Evolutionary conservation across 1,140 invertebrate genomes (phyloP).

Genomic region (Brachionus sp.): DNA sequence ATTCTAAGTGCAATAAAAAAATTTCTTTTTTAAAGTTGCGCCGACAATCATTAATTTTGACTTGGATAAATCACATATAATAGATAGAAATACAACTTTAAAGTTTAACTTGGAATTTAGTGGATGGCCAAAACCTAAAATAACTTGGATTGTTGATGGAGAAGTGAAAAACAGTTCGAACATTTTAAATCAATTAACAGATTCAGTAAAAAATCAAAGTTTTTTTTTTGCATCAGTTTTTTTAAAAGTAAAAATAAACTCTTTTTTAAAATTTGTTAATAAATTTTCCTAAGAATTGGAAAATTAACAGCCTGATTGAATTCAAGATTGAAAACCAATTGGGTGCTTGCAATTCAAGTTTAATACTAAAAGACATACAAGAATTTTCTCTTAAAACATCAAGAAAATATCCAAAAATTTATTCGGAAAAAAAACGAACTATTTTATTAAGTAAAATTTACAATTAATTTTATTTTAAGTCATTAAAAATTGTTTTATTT

Average conservation of each 20-base stretch:
- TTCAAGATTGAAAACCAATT: slow-evolving; percentile 4
- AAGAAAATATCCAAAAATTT: background rate
- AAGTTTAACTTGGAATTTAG: background rate
- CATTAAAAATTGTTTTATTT: background rate
- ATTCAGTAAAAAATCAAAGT: background rate
- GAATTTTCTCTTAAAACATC: background rate
- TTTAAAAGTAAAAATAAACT: background rate
- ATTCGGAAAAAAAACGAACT: background rate
- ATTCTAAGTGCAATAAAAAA: background rate
- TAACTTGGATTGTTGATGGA: background rate
- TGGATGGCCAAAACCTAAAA: background rate
- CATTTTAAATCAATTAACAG: background rate
- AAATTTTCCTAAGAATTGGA: background rate
- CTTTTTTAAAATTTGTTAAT: background rate
- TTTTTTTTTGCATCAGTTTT: background rate
- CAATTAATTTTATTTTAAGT: background rate
- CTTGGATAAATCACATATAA: background rate
- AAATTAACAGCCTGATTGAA: background rate
- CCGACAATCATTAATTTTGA: background rate
- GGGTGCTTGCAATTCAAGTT: background rate
- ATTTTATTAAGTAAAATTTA: background rate
- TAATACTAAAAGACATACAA: background rate
- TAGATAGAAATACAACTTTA: background rate
- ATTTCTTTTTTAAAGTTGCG: background rate
- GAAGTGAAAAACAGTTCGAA: background rate